Conservation (phyloP, 2,888 invertebrate genomes). For the Epinotia ramella region DNA sequence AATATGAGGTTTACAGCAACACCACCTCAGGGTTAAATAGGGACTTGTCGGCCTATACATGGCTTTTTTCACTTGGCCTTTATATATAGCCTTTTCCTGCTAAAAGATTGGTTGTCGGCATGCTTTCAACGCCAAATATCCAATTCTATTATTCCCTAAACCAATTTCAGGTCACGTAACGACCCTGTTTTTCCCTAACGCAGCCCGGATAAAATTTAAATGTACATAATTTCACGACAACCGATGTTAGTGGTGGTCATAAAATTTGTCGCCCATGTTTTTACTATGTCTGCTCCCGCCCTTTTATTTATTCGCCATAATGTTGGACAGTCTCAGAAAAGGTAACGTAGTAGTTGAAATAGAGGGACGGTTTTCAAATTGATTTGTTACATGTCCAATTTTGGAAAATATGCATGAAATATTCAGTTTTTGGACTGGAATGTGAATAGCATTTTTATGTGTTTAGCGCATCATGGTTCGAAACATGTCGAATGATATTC, state of each 20-base stretch:
- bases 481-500: too few relatives aligned
- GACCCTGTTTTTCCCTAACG: constrained; percentile 35
- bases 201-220: constrained; percentile 39
- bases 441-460: too few relatives aligned
- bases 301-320: constrained; percentile 11
- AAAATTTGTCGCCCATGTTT: constrained; percentile 31
- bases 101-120: neutral
- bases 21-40: too few relatives aligned
- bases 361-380: too few relatives aligned
- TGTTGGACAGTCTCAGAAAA: neutral
- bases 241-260: constrained; percentile 33
- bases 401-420: too few relatives aligned
- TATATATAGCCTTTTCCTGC: neutral
- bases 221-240: constrained; percentile 37
- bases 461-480: too few relatives aligned
- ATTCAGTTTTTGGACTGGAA: too few relatives aligned
- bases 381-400: too few relatives aligned
- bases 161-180: constrained; percentile 22
- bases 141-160: neutral
- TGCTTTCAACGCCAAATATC: constrained; percentile 1
- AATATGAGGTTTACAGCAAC: too few relatives aligned
- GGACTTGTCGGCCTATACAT: too few relatives aligned
- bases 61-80: neutral
- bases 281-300: constrained; percentile 27
- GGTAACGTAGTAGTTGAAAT: neutral